Evolutionary conservation across 2,113 vertebrate species (phyloP).

Genomic region (Eleginops maclovinus): DNA sequence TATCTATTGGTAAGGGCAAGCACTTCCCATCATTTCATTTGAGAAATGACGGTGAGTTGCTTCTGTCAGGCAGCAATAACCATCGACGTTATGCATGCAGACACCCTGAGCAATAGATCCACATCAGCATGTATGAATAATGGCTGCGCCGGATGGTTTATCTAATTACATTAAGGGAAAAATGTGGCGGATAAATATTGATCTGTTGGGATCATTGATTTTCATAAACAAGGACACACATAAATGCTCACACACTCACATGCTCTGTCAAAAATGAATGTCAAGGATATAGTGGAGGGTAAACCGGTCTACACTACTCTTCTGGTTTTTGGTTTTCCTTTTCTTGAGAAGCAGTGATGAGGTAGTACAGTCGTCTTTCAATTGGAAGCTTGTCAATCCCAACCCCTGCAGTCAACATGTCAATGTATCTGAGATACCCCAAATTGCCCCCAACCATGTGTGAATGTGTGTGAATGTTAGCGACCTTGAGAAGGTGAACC

Average conservation of each 20-base stretch:
- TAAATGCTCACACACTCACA: no score
- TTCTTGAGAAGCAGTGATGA: neutral
- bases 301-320: neutral
- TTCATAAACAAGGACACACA: constrained; percentile 22
- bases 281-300: neutral
- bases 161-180: constrained; percentile 41
- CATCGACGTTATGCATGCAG: constrained; percentile 1
- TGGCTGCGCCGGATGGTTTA: constrained; percentile 3
- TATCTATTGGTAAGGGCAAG: neutral
- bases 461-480: no score
- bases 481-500: no score
- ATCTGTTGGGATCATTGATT: constrained; percentile 33
- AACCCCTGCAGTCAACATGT: no score
- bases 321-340: neutral
- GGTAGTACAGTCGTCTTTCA: no score
- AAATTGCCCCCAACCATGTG: no score
- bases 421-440: no score
- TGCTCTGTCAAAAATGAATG: neutral
- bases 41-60: neutral
- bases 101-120: neutral
- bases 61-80: constrained; percentile 22
- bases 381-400: no score
- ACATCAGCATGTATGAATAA: constrained; percentile 35
- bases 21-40: neutral
- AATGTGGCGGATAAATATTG: constrained; percentile 35